phyloP scores from a whole-genome alignment of 1,140 invertebrate genomes.

The Camponotus pennsylvanicus region DNA sequence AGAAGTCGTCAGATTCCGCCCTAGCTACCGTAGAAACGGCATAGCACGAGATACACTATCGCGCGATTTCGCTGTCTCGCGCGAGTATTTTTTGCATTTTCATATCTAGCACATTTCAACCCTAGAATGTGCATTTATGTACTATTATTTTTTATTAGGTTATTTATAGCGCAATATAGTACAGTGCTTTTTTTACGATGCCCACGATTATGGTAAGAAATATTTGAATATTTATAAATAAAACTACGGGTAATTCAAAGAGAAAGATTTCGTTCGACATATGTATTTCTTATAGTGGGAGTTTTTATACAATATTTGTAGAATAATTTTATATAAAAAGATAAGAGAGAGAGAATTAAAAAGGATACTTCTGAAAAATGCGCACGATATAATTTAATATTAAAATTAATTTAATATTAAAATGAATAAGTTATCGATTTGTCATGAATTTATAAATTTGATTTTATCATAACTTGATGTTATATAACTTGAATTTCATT shows the following conservation, averaged over 20 bases:
- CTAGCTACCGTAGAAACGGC: constrained; percentile 10
- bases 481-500: background rate
- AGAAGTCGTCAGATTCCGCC: constrained; percentile 58
- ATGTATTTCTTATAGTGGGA: background rate
- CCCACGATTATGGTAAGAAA: constrained; percentile 2
- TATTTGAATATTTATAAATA: background rate
- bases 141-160: background rate
- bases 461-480: no score
- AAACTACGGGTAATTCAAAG: background rate
- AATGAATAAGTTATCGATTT: constrained; percentile 32
- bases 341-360: background rate
- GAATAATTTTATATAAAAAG: background rate
- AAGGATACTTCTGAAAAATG: background rate
- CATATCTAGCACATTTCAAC: constrained; percentile 22
- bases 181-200: background rate
- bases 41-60: constrained; percentile 59
- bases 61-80: constrained; percentile 39
- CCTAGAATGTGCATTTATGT: background rate
- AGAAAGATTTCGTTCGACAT: background rate
- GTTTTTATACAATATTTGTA: background rate
- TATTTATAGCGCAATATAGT: constrained; percentile 4
- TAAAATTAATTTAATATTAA: constrained; percentile 6
- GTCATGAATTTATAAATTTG: background rate
- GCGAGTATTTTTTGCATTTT: constrained; percentile 55
- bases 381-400: no score